Conservation (phyloP, 1,140 invertebrate species). For the Drosophila elegans region DNA sequence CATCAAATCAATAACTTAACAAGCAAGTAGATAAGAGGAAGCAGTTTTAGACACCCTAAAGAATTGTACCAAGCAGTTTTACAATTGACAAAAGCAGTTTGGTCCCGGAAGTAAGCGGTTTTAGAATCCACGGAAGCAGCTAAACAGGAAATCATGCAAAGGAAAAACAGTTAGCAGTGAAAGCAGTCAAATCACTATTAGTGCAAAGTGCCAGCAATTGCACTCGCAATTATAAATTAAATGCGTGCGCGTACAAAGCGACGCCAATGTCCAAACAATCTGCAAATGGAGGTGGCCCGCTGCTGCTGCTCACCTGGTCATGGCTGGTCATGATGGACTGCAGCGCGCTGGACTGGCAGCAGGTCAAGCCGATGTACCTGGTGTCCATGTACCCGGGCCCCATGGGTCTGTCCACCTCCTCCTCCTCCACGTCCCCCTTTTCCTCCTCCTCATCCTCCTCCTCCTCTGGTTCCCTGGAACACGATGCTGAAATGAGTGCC, state of each 20-base stretch:
- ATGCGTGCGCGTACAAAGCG: constrained; percentile 60
- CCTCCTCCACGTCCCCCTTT: constrained; percentile 44
- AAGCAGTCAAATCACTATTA: constrained; percentile 24
- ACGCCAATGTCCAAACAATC: constrained; percentile 76
- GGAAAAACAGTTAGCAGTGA: constrained; percentile 35
- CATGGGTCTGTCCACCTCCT: constrained; percentile 36
- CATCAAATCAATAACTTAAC: no score
- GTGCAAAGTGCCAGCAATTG: constrained; percentile 40
- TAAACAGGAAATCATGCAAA: constrained; percentile 26
- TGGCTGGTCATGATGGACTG: constrained; percentile 38
- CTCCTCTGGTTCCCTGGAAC: constrained; percentile 49
- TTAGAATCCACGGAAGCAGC: constrained; percentile 15
- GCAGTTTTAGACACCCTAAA: background rate
- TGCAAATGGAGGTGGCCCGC: constrained; percentile 30
- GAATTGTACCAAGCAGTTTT: background rate
- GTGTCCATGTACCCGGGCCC: constrained; percentile 75
- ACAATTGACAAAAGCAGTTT: background rate
- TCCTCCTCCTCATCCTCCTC: constrained; percentile 37
- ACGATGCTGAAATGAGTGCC: constrained; percentile 73
- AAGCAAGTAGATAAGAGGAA: no score
- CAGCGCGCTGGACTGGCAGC: constrained; percentile 72
- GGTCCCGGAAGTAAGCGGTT: background rate
- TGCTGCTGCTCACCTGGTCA: constrained; percentile 48
- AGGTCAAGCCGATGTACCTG: constrained; percentile 83
- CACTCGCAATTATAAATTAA: constrained; percentile 64